phyloP scores from a whole-genome alignment of 2,113 vertebrate genomes.

The Rhodinocichla rosea region DNA sequence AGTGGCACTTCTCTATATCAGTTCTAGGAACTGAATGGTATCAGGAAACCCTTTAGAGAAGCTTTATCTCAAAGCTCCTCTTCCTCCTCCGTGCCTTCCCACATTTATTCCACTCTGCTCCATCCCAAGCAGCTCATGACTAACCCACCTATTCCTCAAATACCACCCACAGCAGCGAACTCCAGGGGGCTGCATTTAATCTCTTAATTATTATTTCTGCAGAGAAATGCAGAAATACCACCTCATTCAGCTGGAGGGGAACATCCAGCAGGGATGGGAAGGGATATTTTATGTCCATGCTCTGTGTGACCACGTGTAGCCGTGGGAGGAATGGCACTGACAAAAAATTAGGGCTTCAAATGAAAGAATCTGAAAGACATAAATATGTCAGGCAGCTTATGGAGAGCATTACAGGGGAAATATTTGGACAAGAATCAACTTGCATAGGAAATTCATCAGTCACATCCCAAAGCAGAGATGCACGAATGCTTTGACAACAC shows the following conservation, averaged over 20 bases:
- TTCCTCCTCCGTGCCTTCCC: neutral
- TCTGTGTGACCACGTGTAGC: neutral
- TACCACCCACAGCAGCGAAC: neutral
- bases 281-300: neutral
- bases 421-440: conserved; percentile 29
- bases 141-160: neutral
- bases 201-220: neutral
- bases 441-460: conserved; percentile 1
- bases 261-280: neutral
- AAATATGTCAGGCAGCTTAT: neutral
- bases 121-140: neutral
- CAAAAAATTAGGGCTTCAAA: neutral
- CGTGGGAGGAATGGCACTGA: neutral
- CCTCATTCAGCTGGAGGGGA: neutral
- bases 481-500: neutral
- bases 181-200: neutral
- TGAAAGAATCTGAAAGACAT: neutral
- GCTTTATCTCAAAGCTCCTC: neutral
- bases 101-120: neutral
- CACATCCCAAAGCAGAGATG: neutral
- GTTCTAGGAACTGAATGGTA: neutral
- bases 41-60: neutral
- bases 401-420: neutral
- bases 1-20: neutral
- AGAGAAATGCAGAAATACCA: neutral